Percentiles rank a stretch among this genome's conserved stretches.
Evolutionary conservation across 2,113 vertebrate species (phyloP).

Genomic region (Rhagologus leucostigma): DNA sequence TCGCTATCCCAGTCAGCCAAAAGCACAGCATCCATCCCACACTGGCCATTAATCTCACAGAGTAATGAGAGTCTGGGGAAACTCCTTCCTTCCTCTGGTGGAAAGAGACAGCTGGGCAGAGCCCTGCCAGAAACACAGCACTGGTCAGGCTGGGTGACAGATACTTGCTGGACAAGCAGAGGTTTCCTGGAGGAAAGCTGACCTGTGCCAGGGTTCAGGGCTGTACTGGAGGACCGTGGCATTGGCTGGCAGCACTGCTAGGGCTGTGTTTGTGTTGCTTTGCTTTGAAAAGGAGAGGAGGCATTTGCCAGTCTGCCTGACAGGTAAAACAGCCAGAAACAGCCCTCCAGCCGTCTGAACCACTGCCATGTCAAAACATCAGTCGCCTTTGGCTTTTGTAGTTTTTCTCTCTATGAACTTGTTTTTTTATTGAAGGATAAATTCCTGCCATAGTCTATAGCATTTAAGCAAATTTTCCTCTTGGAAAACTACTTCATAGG

Average conservation of each 20-base stretch:
- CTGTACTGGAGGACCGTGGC: not conserved
- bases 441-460: not conserved
- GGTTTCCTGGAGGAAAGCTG: not conserved
- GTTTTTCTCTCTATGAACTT: not conserved
- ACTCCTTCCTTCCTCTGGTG: not conserved
- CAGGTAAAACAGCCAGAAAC: not conserved
- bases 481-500: not conserved
- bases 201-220: rapidly evolving
- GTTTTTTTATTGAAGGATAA: not conserved
- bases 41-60: not conserved
- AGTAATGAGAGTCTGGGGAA: not conserved
- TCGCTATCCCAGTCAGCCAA: not conserved
- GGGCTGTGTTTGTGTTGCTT: not conserved
- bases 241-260: not conserved
- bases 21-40: not conserved
- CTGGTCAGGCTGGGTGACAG: not conserved
- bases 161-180: not conserved
- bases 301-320: rapidly evolving
- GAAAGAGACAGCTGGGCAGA: not conserved
- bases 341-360: not conserved
- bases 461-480: not conserved
- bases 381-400: not conserved
- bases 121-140: not conserved
- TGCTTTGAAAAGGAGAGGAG: not conserved
- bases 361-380: not conserved